These are phyloP conservation scores for Formica aserva DNA, from an alignment of 2,888 invertebrate species.

Conservation along the genomic window DNA sequence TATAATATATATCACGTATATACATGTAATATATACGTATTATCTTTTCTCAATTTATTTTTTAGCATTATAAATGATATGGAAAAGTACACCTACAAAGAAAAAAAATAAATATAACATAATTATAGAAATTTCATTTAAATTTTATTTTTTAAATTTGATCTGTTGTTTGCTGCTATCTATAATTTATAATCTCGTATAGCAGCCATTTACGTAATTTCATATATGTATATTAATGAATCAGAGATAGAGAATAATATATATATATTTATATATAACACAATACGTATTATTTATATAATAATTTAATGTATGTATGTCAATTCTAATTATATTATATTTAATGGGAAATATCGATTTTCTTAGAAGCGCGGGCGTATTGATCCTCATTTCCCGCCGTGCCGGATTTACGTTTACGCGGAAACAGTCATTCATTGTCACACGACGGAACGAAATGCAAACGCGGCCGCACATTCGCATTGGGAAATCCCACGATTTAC, in stretches of 20 bases:
- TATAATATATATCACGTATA: neutral
- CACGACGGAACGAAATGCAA: conserved; percentile 44
- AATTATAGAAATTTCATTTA: neutral
- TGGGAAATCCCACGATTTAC: conserved; percentile 45
- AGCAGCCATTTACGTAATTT: neutral
- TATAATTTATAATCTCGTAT: neutral
- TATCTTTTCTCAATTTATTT: neutral
- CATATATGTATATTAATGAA: neutral
- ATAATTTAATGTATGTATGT: neutral
- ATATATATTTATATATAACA: neutral
- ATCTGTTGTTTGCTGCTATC: neutral
- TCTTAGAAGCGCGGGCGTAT: neutral
- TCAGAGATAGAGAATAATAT: neutral
- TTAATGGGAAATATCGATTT: conserved; percentile 23
- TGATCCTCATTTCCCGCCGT: conserved; percentile 30
- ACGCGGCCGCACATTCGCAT: conserved; percentile 10
- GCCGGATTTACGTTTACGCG: conserved; percentile 19
- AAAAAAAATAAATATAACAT: neutral
- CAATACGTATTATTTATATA: neutral
- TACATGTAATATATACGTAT: neutral
- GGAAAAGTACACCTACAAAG: neutral
- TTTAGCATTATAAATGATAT: conserved; percentile 6
- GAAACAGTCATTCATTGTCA: conserved; percentile 43
- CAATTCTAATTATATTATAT: conserved; percentile 6
- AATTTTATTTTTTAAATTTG: neutral